These are phyloP conservation scores for Thomomys bottae DNA, from an alignment of 2,113 vertebrate species.

Conservation along the genomic window DNA sequence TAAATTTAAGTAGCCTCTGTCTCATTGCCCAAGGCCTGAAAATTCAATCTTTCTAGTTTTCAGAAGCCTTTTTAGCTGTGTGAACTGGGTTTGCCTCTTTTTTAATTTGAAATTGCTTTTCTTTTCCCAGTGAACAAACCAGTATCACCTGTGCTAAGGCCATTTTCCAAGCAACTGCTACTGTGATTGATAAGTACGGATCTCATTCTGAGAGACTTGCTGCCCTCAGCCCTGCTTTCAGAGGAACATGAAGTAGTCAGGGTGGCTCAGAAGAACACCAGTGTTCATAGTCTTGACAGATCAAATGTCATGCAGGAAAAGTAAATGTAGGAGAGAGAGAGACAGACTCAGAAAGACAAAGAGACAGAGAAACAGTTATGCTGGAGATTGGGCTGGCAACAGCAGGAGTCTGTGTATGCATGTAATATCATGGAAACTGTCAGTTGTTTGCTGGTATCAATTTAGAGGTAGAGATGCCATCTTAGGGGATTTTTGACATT, in stretches of 20 bases:
- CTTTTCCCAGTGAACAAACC: not conserved
- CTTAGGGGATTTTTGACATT: conserved; percentile 72
- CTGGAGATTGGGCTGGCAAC: conserved; percentile 63
- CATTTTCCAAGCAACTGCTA: conserved; percentile 10
- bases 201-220: conserved; percentile 29
- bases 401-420: conserved; percentile 9
- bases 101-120: conserved; percentile 48
- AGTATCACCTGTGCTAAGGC: conserved; percentile 40
- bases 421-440: conserved; percentile 43
- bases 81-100: conserved; percentile 49
- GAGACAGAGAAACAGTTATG: not conserved
- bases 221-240: not conserved
- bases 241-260: conserved; percentile 27
- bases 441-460: conserved; percentile 49
- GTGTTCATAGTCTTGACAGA: conserved; percentile 59
- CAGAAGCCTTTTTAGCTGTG: conserved; percentile 52
- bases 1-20: conserved; percentile 26
- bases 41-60: conserved; percentile 46
- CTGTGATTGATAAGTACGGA: conserved; percentile 54
- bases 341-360: too few relatives aligned
- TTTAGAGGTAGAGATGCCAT: conserved; percentile 75
- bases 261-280: conserved; percentile 41
- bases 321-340: conserved; percentile 58
- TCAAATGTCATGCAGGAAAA: conserved; percentile 74
- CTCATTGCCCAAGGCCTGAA: conserved; percentile 49